phyloP scores from a whole-genome alignment of 2,797 vertebrate genomes.

The Gadopsis marmoratus region DNA sequence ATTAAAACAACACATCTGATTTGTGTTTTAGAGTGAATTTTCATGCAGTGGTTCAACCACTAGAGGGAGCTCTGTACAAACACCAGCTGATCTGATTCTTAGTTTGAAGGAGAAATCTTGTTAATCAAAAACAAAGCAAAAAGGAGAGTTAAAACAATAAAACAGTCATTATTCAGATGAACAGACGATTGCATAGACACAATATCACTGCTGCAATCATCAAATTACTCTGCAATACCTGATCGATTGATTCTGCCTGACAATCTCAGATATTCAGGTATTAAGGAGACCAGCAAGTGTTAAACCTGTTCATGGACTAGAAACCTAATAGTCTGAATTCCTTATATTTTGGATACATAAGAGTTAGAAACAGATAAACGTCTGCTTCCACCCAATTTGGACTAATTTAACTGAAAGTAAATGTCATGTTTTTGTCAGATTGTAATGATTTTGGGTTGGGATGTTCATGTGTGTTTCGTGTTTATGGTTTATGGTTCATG shows the following conservation, averaged over 20 bases:
- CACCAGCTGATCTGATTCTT: not conserved
- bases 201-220: not conserved
- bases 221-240: not conserved
- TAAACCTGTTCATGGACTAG: no score
- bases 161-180: not conserved
- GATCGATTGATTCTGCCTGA: no score
- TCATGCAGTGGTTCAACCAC: slow-evolving; percentile 5
- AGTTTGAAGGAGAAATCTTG: not conserved
- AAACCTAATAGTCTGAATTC: not conserved
- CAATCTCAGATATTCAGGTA: no score
- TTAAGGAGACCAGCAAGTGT: no score
- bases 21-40: not conserved
- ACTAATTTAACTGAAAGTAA: not conserved
- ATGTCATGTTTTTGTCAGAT: not conserved
- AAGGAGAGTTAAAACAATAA: not conserved
- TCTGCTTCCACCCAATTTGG: not conserved
- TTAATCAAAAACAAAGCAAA: no score
- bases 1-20: not conserved
- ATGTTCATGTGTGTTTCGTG: no score
- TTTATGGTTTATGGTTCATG: no score
- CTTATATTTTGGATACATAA: no score
- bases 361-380: no score
- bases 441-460: no score
- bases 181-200: not conserved
- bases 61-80: slow-evolving; percentile 7